Conservation (phyloP, 2,113 vertebrate species). For the Chaetodon auriga region DNA sequence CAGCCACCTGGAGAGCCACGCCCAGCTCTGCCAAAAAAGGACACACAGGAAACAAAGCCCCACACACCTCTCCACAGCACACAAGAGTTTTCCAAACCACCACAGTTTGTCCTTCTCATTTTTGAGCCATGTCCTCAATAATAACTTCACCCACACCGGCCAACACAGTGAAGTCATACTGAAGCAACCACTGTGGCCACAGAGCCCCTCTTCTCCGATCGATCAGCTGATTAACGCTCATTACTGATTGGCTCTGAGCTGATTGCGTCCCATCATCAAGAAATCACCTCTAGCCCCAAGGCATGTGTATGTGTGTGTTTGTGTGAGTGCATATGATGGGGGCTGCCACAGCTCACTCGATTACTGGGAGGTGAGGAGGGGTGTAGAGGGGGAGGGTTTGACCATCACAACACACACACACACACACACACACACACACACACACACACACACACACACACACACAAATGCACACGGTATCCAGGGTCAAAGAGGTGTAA, state of each 20-base stretch:
- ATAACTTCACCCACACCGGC: neutral
- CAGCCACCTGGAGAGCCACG: too few relatives aligned
- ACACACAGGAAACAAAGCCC: too few relatives aligned
- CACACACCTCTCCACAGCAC: too few relatives aligned
- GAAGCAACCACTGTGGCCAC: constrained; percentile 76
- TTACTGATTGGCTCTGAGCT: constrained; percentile 91
- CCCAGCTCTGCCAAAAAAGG: too few relatives aligned
- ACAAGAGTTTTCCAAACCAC: too few relatives aligned
- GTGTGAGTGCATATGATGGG: constrained; percentile 60
- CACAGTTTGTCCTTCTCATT: neutral
- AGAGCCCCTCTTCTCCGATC: constrained; percentile 79
- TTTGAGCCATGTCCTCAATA: neutral
- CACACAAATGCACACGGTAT: constrained; percentile 47
- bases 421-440: too few relatives aligned
- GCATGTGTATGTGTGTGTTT: constrained; percentile 63
- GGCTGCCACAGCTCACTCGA: constrained; percentile 81
- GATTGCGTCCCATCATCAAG: constrained; percentile 89
- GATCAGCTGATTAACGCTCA: constrained; percentile 93
- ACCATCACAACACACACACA: constrained; percentile 50
- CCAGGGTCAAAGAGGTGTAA: constrained; percentile 68
- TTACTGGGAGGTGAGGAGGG: constrained; percentile 74
- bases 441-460: constrained; percentile 39
- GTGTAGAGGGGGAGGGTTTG: constrained; percentile 57
- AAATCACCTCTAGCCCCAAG: constrained; percentile 87
- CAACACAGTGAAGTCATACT: constrained; percentile 75